Percentiles rank a stretch among this genome's conserved stretches.
These are phyloP conservation scores for Oxygymnocypris stewartii DNA, from an alignment of 2,113 vertebrate species.

Conservation along the genomic window DNA sequence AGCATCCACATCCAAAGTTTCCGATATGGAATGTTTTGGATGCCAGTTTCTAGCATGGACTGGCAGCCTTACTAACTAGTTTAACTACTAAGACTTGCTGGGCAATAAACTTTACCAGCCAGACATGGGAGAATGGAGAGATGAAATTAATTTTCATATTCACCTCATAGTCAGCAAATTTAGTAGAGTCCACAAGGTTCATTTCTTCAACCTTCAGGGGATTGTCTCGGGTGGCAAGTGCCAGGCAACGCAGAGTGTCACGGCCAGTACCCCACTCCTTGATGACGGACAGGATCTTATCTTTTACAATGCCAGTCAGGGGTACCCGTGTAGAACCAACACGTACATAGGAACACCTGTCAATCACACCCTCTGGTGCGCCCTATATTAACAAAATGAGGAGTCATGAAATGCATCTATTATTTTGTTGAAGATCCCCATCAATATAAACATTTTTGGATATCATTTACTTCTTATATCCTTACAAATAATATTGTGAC, in stretches of 20 bases:
- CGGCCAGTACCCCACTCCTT: slow-evolving; percentile 91
- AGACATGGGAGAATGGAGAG: neutral
- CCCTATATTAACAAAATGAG: slow-evolving; percentile 62
- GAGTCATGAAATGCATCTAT: neutral
- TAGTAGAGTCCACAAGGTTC: slow-evolving; percentile 84
- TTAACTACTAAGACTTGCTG: neutral
- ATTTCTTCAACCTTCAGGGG: slow-evolving; percentile 87
- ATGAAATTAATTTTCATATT: neutral
- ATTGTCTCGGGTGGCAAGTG: slow-evolving; percentile 86
- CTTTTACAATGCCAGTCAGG: slow-evolving; percentile 75
- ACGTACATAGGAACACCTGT: slow-evolving; percentile 86
- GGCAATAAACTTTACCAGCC: neutral
- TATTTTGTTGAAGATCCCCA: neutral
- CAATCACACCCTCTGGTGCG: slow-evolving; percentile 86
- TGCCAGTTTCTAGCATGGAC: neutral
- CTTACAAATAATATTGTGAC: neutral
- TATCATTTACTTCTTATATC: neutral
- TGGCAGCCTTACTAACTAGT: neutral
- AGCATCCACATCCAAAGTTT: neutral
- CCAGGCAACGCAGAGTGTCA: slow-evolving; percentile 90
- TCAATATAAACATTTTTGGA: neutral
- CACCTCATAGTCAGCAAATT: slow-evolving; percentile 86
- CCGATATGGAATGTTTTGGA: neutral
- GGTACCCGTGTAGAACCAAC: slow-evolving; percentile 87
- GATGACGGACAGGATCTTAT: slow-evolving; percentile 84